These are phyloP conservation scores for Cremastobaeus sp. DNA, from an alignment of 2,888 invertebrate species.

Conservation along the genomic window DNA sequence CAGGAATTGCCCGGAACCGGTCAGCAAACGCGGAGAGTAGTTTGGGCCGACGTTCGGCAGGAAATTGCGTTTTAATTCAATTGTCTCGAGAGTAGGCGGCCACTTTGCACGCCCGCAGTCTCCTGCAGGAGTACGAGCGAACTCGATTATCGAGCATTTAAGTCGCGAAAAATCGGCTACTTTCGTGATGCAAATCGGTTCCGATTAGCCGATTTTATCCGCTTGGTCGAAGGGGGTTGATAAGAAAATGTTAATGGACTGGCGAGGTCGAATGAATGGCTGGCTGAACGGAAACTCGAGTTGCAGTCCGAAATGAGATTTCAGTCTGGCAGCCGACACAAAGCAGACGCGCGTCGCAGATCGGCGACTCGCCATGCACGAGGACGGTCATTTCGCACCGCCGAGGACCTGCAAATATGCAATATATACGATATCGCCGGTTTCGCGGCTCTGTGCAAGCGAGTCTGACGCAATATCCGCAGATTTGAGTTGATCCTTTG, in stretches of 20 bases:
- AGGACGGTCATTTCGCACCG: slow-evolving; percentile 21
- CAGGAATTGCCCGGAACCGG: slow-evolving; percentile 22
- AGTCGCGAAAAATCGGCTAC: not conserved
- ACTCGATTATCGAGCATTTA: slow-evolving; percentile 20
- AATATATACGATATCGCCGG: slow-evolving; percentile 26
- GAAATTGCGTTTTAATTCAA: slow-evolving; percentile 51
- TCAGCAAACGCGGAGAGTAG: slow-evolving; percentile 15
- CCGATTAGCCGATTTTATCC: too few relatives aligned
- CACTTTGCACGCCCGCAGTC: slow-evolving; percentile 17
- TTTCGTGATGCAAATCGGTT: not conserved
- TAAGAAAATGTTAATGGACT: slow-evolving; percentile 14
- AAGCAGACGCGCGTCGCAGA: slow-evolving; percentile 22
- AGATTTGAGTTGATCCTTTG: slow-evolving; percentile 25
- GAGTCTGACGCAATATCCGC: slow-evolving; percentile 19
- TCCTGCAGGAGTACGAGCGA: not conserved
- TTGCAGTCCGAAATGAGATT: slow-evolving; percentile 45
- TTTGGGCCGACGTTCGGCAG: slow-evolving; percentile 21
- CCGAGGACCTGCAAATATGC: slow-evolving; percentile 22
- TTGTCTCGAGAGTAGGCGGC: slow-evolving; percentile 30
- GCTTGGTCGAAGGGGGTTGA: too few relatives aligned
- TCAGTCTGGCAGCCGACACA: slow-evolving; percentile 26
- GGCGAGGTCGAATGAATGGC: slow-evolving; percentile 25
- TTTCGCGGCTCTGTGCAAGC: slow-evolving; percentile 6
- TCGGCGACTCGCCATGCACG: slow-evolving; percentile 8
- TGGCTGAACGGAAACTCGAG: slow-evolving; percentile 21